Conservation (phyloP, 2,113 vertebrate genomes). For the Hystrix brachyura region DNA sequence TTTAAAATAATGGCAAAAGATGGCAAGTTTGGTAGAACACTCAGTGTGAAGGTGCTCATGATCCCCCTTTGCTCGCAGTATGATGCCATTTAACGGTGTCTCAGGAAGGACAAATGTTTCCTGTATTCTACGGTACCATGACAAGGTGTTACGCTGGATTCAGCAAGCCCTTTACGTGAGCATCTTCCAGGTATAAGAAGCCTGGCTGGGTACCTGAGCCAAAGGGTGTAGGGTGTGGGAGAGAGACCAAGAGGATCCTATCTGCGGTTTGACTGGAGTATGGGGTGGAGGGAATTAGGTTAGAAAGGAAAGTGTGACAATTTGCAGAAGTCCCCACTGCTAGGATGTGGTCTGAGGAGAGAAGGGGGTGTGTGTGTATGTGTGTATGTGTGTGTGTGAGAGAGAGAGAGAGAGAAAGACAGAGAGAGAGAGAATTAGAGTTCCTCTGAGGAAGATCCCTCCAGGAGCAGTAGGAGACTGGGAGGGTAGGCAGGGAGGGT, state of each 20-base stretch:
- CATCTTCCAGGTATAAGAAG: neutral
- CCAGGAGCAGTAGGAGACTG: neutral
- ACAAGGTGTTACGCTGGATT: neutral
- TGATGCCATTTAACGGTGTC: neutral
- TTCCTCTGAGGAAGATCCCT: neutral
- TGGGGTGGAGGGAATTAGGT: neutral
- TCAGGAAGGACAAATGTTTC: neutral
- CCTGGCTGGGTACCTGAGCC: neutral
- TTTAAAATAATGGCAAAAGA: neutral
- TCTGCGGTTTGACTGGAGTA: neutral
- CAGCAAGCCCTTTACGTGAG: neutral
- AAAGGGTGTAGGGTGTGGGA: too few species aligned
- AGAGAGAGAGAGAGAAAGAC: too few species aligned
- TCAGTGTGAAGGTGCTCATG: neutral
- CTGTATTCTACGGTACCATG: neutral
- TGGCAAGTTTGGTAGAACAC: neutral
- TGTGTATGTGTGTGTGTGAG: too few species aligned
- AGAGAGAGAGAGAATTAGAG: fast-evolving
- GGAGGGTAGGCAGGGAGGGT: neutral
- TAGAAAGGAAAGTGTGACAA: neutral
- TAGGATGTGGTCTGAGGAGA: neutral
- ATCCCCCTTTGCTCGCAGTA: neutral
- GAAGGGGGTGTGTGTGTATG: neutral
- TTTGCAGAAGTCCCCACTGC: neutral
- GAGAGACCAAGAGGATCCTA: neutral